phyloP scores from a whole-genome alignment of 2,888 invertebrate species.

The Cactoblastis cactorum region DNA sequence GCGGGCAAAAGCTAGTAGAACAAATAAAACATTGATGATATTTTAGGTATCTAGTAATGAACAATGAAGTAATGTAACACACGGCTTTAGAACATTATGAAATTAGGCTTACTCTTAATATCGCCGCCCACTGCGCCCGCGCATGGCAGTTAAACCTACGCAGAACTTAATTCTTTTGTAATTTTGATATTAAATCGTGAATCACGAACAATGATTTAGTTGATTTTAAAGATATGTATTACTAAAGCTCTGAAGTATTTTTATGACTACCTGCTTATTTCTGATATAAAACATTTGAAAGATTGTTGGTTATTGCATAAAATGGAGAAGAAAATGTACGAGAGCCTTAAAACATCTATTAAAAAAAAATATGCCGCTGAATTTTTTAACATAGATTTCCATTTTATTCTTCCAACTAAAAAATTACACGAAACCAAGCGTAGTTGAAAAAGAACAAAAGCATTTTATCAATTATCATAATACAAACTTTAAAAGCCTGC shows the following conservation, averaged over 20 bases:
- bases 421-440: too few species aligned
- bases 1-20: too few species aligned
- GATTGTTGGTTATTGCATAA: too few species aligned
- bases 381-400: too few species aligned
- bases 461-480: neutral
- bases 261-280: too few species aligned
- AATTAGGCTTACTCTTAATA: slow-evolving; percentile 2
- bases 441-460: too few species aligned
- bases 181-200: slow-evolving; percentile 10
- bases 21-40: neutral
- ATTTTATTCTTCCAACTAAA: too few species aligned
- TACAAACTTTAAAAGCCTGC: neutral
- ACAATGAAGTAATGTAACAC: neutral
- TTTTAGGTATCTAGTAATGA: neutral
- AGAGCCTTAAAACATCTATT: too few species aligned
- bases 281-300: too few species aligned
- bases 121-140: slow-evolving; percentile 8
- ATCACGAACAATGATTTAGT: slow-evolving; percentile 3
- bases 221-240: slow-evolving; percentile 5
- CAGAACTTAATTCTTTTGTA: slow-evolving; percentile 12
- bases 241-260: too few species aligned
- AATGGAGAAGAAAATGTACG: too few species aligned
- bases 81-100: slow-evolving; percentile 1
- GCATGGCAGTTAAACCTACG: slow-evolving; percentile 12
- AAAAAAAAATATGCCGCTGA: too few species aligned